Percentiles rank a stretch among this genome's conserved stretches.
Conservation (phyloP, 2,113 vertebrate genomes). For the Ellobius talpinus region DNA sequence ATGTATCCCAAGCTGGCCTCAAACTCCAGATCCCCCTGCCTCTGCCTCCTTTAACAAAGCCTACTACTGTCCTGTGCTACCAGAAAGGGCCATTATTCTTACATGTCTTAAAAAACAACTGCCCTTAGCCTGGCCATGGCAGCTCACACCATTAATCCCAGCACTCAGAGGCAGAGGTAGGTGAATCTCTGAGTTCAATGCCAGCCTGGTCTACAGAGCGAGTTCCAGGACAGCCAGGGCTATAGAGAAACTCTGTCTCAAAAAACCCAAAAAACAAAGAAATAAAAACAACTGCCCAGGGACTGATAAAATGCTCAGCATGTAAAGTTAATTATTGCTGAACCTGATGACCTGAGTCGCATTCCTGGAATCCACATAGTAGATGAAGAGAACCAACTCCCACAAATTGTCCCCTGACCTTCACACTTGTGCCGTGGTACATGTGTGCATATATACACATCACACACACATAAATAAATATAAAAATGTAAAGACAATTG, state of each 20-base stretch:
- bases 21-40: not conserved
- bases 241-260: too few relatives aligned
- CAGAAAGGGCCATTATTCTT: not conserved
- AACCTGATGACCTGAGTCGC: not conserved
- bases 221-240: too few relatives aligned
- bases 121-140: too few relatives aligned
- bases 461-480: not conserved
- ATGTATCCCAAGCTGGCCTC: not conserved
- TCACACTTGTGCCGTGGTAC: not conserved
- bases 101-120: not conserved
- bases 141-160: too few relatives aligned
- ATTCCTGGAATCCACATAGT: not conserved
- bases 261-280: too few relatives aligned
- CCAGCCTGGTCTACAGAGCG: too few relatives aligned
- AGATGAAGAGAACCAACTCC: not conserved
- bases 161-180: not conserved
- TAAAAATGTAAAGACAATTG: not conserved
- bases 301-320: not conserved
- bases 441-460: not conserved
- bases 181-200: not conserved
- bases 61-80: not conserved
- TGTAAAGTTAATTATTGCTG: not conserved
- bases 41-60: not conserved
- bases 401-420: not conserved
- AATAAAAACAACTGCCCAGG: not conserved